A percentile compares a stretch with the other conserved stretches of the same genome.
phyloP scores from a whole-genome alignment of 1,140 invertebrate species.

The Zaprionus inermis region DNA sequence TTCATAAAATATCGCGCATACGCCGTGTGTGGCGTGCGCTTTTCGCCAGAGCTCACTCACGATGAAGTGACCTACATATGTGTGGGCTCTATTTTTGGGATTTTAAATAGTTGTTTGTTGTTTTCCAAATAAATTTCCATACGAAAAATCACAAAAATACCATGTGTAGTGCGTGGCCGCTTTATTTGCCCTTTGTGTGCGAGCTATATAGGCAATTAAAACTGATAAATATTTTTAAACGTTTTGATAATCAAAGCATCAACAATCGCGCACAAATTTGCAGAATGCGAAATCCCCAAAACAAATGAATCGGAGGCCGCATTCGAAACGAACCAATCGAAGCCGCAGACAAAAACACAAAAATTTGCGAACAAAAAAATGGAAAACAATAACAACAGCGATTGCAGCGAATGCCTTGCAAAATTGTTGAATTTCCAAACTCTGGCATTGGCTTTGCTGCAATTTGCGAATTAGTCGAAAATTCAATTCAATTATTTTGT shows the following conservation, averaged over 20 bases:
- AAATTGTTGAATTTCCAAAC: slow-evolving; percentile 53
- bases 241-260: slow-evolving; percentile 54
- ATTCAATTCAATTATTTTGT: slow-evolving; percentile 66
- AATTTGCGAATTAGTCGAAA: slow-evolving; percentile 72
- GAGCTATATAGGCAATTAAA: slow-evolving; percentile 49
- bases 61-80: slow-evolving; percentile 15
- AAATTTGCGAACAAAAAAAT: slow-evolving; percentile 18
- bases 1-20: slow-evolving; percentile 12
- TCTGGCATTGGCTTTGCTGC: slow-evolving; percentile 37
- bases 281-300: slow-evolving; percentile 19
- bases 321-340: slow-evolving; percentile 17
- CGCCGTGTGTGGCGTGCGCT: background rate
- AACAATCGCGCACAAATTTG: slow-evolving; percentile 18
- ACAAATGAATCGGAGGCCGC: slow-evolving; percentile 29
- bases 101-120: slow-evolving; percentile 2
- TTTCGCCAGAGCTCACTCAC: background rate
- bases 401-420: slow-evolving; percentile 40
- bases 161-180: background rate
- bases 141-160: slow-evolving; percentile 16
- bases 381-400: slow-evolving; percentile 18
- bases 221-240: slow-evolving; percentile 60
- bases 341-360: slow-evolving; percentile 7
- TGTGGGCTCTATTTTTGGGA: slow-evolving; percentile 1
- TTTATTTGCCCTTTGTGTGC: background rate
- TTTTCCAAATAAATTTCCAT: background rate